Base-by-base conservation (phyloP, 1,140 invertebrate species). In the Tachypleus tridentatus region DNA sequence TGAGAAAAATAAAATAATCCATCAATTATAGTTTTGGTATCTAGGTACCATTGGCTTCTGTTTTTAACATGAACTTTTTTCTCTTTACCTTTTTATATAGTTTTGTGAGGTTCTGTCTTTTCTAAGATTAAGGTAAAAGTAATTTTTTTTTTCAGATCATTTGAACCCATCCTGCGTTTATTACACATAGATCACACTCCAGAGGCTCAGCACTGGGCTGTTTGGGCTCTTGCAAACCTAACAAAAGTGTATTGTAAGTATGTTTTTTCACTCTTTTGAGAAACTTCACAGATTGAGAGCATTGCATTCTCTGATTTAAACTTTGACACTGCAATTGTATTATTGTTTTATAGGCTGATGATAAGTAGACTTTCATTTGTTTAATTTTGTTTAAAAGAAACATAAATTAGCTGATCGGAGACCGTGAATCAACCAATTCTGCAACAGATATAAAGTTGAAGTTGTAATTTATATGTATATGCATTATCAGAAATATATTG, bases 151-250 rank as follows among this genome's bases (percentile, higher is more conserved):
- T 58, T 4, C 71, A 81, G 82, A 67, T 94, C 91, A 29, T 97
- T 97, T 79, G 85, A 91, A 73, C 94, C 94, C 4, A 91, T 97
- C 68, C 77, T 97, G 5, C 81, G 87, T 64, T 77, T 97, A 56
- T 81, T 94, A 4, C 81, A 84, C 68, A 83, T 87, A 62, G 85
- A 85, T 73, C 87, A 93, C 69, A 93, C 91, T 4, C 87, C 89
- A 1, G 85, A 91, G 74, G 95, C 91, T 76, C 92, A 96, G 75
- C 85, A 93, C 74, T 97, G 94, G 94, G 92, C 93, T 3, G 87
- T 91, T n/a, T 98, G 95, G 95, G 96, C 94, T 5, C 80, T 98
- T 54, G 93, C 93, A 51, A 98, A 98, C 80, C 82, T 98, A 29
- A 98, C 93, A 9, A 85, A 84, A 71, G 91, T 97, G 57, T 92